Evolutionary conservation across 2,888 invertebrate species (phyloP).

Genomic region (Tetragonisca angustula): DNA sequence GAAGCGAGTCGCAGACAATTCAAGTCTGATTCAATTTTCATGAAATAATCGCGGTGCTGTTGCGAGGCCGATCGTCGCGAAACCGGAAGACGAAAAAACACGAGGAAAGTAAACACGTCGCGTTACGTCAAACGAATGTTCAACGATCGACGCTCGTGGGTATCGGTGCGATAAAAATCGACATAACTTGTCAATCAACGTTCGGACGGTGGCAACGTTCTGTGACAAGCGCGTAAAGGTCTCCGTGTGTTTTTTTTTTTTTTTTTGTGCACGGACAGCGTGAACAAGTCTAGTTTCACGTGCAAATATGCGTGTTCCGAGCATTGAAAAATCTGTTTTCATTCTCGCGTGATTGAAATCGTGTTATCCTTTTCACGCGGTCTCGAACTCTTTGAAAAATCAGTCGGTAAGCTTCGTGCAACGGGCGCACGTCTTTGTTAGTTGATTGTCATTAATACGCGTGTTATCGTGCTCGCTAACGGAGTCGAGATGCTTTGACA

Average conservation of each 20-base stretch:
- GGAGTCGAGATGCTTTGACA: conserved; percentile 26
- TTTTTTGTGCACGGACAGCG: conserved; percentile 7
- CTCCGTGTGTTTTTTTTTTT: conserved; percentile 18
- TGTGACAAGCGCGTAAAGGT: conserved; percentile 25
- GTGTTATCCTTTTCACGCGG: conserved; percentile 35
- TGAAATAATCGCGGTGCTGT: background rate
- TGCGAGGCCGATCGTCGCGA: background rate
- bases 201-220: background rate
- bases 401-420: background rate
- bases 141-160: conserved; percentile 34
- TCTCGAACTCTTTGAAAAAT: conserved; percentile 26
- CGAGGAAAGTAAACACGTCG: background rate
- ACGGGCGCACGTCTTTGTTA: conserved; percentile 10
- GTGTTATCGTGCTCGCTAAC: conserved; percentile 29
- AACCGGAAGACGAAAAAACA: conserved; percentile 9
- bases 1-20: background rate
- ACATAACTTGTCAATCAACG: conserved; percentile 51
- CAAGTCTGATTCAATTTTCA: background rate
- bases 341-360: conserved; percentile 2
- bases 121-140: conserved; percentile 33
- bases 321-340: conserved; percentile 23
- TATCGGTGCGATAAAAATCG: conserved; percentile 52
- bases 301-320: conserved; percentile 36
- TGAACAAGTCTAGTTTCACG: conserved; percentile 36
- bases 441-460: conserved; percentile 47